phyloP scores from a whole-genome alignment of 2,797 vertebrate species.

The Alauda arvensis region DNA sequence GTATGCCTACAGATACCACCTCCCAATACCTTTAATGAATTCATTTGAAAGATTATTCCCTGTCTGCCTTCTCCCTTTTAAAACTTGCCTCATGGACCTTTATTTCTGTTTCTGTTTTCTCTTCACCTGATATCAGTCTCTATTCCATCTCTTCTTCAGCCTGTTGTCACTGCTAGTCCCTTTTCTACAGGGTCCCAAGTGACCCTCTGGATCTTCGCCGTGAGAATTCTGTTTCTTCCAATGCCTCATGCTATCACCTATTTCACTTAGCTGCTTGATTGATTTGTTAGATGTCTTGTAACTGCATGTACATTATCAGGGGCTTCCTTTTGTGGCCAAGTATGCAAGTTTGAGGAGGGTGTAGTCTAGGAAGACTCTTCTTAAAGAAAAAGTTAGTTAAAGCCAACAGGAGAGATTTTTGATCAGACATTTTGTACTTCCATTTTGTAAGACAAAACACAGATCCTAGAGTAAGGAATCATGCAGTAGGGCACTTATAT shows the following conservation, averaged over 20 bases:
- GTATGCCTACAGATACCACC: not conserved
- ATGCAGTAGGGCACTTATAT: not conserved
- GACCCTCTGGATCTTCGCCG: not conserved
- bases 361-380: not conserved
- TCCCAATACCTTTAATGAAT: slow-evolving; percentile 8
- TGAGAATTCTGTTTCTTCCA: not conserved
- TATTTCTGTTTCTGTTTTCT: slow-evolving; percentile 21
- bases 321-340: not conserved
- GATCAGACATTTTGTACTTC: not conserved
- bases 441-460: not conserved
- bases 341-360: not conserved
- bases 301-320: not conserved
- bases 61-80: not conserved
- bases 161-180: not conserved
- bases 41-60: not conserved
- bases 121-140: not conserved
- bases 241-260: not conserved
- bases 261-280: not conserved
- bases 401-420: not conserved
- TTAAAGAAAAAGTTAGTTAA: not conserved
- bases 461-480: not conserved
- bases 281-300: not conserved
- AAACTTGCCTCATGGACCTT: not conserved
- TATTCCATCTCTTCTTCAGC: not conserved
- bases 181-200: not conserved